These are phyloP conservation scores for Parelbella ahira DNA, from an alignment of 2,888 invertebrate genomes.

Conservation along the genomic window DNA sequence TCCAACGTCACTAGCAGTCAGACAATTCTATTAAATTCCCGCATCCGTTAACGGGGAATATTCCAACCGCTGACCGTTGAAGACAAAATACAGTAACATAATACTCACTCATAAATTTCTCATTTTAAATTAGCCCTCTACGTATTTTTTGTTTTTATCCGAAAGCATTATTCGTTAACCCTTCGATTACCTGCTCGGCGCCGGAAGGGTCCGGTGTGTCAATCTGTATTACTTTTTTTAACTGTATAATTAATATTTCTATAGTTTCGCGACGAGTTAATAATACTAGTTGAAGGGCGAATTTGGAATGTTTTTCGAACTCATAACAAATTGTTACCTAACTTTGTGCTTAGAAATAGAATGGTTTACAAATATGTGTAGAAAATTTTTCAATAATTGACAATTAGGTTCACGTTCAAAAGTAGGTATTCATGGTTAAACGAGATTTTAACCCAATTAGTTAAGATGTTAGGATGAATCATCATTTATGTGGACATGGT, in stretches of 20 bases:
- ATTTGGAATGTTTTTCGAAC: no score
- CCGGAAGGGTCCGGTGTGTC: conserved; percentile 63
- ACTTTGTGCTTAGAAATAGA: no score
- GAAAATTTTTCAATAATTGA: no score
- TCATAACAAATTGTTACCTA: no score
- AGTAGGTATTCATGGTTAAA: no score
- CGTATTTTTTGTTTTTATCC: conserved; percentile 49
- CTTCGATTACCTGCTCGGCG: conserved; percentile 75
- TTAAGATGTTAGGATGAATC: no score
- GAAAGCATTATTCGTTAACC: conserved; percentile 60
- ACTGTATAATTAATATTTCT: conserved; percentile 50
- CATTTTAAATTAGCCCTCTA: conserved; percentile 58
- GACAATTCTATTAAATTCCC: conserved; percentile 15
- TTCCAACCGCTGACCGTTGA: conserved; percentile 44
- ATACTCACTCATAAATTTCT: conserved; percentile 46
- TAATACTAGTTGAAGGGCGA: no score
- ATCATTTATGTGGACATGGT: no score
- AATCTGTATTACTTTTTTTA: conserved; percentile 55
- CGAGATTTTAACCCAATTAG: no score
- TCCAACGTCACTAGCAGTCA: no score
- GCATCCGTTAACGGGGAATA: conserved; percentile 52
- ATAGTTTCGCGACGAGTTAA: conserved; percentile 8
- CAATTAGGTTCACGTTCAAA: no score
- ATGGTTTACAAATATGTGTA: no score
- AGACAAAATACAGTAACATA: conserved; percentile 46